These are phyloP conservation scores for Syngnathus scovelli DNA, from an alignment of 2,113 vertebrate species.

Conservation along the genomic window DNA sequence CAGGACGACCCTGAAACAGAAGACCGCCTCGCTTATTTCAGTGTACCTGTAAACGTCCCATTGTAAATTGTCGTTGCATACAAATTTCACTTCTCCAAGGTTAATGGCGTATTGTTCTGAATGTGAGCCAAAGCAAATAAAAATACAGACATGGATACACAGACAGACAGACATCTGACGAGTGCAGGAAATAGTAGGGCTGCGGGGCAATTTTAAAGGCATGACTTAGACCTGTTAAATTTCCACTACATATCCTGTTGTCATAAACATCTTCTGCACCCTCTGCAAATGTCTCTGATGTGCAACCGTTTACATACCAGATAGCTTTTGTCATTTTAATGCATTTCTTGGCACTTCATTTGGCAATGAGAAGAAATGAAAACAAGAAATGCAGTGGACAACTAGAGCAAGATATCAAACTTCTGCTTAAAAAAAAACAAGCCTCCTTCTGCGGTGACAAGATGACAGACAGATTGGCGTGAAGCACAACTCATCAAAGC, in stretches of 20 bases:
- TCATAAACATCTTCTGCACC: conserved; percentile 45
- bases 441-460: conserved; percentile 19
- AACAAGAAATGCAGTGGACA: conserved; percentile 24
- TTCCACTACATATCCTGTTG: conserved; percentile 60
- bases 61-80: neutral
- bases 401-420: conserved; percentile 32
- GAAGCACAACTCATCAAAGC: conserved; percentile 55
- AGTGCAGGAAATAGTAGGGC: conserved; percentile 50
- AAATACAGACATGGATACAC: neutral
- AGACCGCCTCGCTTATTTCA: neutral
- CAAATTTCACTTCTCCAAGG: neutral
- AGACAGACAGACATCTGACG: neutral
- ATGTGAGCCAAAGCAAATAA: conserved; percentile 34
- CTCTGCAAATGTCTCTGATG: conserved; percentile 23
- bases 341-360: conserved; percentile 44
- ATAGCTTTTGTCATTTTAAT: conserved; percentile 40
- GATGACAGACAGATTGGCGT: conserved; percentile 49
- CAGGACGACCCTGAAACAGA: conserved; percentile 82
- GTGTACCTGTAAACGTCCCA: no score
- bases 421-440: conserved; percentile 8
- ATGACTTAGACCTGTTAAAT: conserved; percentile 67
- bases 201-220: conserved; percentile 56
- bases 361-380: conserved; percentile 9
- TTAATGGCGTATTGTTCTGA: conserved; percentile 32
- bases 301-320: conserved; percentile 48